A percentile compares a stretch with the other conserved stretches of the same genome.
Evolutionary conservation across 2,797 vertebrate species (phyloP).

Genomic region (Parotocinclus haroldoi): DNA sequence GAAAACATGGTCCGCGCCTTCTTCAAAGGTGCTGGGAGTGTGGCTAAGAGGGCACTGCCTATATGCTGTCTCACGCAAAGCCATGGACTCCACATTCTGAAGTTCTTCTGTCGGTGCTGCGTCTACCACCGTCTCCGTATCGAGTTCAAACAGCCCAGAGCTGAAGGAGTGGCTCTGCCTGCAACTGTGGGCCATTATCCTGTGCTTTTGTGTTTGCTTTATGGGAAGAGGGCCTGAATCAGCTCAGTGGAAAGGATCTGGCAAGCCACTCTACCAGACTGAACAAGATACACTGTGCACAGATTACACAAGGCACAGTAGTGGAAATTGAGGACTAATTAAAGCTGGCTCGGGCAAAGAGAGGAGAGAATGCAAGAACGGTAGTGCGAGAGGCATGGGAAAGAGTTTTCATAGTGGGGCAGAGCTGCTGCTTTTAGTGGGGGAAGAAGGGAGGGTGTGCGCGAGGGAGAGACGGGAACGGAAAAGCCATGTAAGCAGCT

Average conservation of each 20-base stretch:
- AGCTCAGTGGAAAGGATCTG: conserved; percentile 70
- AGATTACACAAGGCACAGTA: conserved; percentile 88
- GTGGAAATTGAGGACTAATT: conserved; percentile 82
- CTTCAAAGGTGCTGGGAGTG: conserved; percentile 28
- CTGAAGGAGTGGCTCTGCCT: conserved; percentile 69
- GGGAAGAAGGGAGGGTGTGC: conserved; percentile 49
- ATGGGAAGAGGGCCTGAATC: conserved; percentile 69
- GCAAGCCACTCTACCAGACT: conserved; percentile 82
- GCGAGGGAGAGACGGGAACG: conserved; percentile 54
- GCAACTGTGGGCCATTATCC: conserved; percentile 72
- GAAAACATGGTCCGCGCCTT: conserved; percentile 21
- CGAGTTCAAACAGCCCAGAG: conserved; percentile 70
- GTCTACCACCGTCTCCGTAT: conserved; percentile 70
- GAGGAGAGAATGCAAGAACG: neutral
- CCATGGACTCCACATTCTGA: conserved; percentile 33
- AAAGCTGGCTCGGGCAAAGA: conserved; percentile 75
- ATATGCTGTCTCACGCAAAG: conserved; percentile 33
- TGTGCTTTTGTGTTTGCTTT: conserved; percentile 71
- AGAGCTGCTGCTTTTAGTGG: conserved; percentile 64
- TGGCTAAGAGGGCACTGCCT: conserved; percentile 23
- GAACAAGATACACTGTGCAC: conserved; percentile 80
- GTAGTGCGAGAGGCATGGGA: conserved; percentile 34
- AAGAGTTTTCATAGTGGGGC: conserved; percentile 77
- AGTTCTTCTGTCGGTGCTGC: conserved; percentile 58
- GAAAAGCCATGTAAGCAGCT: conserved; percentile 67